phyloP scores from a whole-genome alignment of 2,888 invertebrate species.

The Theretra japonica region DNA sequence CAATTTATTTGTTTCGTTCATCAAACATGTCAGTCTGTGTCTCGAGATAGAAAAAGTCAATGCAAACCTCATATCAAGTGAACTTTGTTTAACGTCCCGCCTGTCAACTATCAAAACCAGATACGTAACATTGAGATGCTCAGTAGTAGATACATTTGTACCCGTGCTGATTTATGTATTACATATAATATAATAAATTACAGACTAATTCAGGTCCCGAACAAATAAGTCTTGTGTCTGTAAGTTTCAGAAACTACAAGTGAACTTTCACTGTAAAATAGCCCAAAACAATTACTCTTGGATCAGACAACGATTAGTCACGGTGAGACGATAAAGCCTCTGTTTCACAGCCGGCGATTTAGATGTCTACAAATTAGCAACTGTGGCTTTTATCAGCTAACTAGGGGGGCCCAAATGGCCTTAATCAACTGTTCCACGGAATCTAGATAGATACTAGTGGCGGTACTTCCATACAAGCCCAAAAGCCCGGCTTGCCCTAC shows the following conservation, averaged over 20 bases:
- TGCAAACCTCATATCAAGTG: constrained; percentile 23
- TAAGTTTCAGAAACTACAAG: no score
- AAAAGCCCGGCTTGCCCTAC: no score
- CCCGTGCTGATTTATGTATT: not conserved
- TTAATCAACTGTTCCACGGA: no score
- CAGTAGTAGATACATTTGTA: not conserved
- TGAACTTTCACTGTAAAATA: no score
- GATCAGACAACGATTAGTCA: not conserved
- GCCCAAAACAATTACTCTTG: no score
- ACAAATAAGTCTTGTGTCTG: not conserved
- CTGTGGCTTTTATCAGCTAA: no score
- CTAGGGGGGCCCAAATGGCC: no score
- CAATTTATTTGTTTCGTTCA: not conserved
- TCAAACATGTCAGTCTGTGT: constrained; percentile 16
- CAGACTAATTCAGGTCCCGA: not conserved
- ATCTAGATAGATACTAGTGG: no score
- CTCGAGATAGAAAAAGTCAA: constrained; percentile 20
- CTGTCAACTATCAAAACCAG: not conserved
- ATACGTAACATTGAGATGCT: constrained; percentile 8
- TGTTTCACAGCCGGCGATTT: no score
- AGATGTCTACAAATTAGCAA: no score
- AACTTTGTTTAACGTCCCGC: constrained; percentile 7
- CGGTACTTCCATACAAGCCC: no score
- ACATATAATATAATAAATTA: not conserved
- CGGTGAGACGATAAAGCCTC: not conserved